phyloP scores from a whole-genome alignment of 2,888 invertebrate species.

The Spilosoma lubricipeda region DNA sequence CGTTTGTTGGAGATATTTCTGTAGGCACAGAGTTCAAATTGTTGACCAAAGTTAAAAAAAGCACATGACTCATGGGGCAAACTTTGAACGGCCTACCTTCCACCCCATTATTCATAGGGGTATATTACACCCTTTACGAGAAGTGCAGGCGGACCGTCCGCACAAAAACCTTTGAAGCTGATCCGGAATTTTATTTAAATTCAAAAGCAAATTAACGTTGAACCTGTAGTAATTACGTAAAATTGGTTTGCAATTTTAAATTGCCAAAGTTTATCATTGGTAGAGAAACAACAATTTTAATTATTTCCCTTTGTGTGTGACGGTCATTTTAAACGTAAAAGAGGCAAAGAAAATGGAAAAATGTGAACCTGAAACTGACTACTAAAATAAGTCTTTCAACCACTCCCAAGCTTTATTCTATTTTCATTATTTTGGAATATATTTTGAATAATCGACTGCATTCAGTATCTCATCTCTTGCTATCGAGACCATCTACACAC shows the following conservation, averaged over 20 bases:
- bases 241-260: conserved; percentile 7
- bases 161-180: conserved; percentile 3
- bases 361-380: not conserved
- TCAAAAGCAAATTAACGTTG: not conserved
- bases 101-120: not conserved
- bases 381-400: too few species aligned
- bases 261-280: not conserved
- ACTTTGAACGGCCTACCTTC: not conserved
- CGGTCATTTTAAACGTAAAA: not conserved
- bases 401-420: too few species aligned
- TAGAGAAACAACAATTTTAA: not conserved
- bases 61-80: not conserved
- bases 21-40: not conserved
- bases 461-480: too few species aligned
- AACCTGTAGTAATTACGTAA: conserved; percentile 13
- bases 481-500: too few species aligned
- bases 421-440: too few species aligned
- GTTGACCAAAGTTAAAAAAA: not conserved
- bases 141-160: not conserved
- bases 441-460: too few species aligned
- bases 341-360: not conserved
- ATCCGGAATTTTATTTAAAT: conserved; percentile 11
- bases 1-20: not conserved
- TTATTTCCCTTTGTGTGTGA: not conserved
- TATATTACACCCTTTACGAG: not conserved